Evolutionary conservation across 2,888 invertebrate genomes (phyloP), one percentile per base, ranked within the genome.

Genomic region (Tetragonula carbonaria): DNA sequence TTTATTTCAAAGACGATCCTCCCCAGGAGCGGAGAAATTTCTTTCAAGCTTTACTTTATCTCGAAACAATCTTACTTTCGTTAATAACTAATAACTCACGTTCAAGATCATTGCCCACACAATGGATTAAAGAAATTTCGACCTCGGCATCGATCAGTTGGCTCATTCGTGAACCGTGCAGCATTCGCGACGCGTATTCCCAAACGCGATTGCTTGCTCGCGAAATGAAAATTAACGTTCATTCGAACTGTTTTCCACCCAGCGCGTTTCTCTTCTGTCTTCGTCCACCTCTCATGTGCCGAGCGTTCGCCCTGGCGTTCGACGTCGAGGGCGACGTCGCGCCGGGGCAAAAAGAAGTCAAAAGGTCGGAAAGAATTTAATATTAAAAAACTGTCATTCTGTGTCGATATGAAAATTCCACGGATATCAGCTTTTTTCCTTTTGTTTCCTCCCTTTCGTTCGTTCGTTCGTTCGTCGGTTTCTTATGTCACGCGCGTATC

Each of bases 381-480:
- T 94, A 94, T 94, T 93, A 93, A 93, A 94, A 93, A 92, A 93
- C 93, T 94, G 93, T 93, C 93, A 93, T 94, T 93, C 92, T 93
- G 91, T 91, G 93, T 92, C 93, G 93, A 94, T 94, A 94, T 94
- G 94, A 94, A 94, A 94, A 94, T 94, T 94, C 94, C 94, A 90
- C 88, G 90, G 92, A 92, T 93, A 93, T 93, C 92, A 91, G 89
- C 88, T 89, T 84, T 84, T 91, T 90, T 87, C 82, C 45, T 8
- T 45, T 38, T 88, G 85, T 88, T 88, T 88, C 82, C 75, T 71
- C 85, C 85, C 80, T 74, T 45, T 86, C 86, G 67, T 74, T 79
- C 71, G 80, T 78, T 6, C 53, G 4, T 57, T 57, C n/a, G 80
- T 66, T 77, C 86, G 78, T 68, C 33, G 66, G 71, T 67, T 75